Evolutionary conservation across 2,797 vertebrate species (phyloP), one percentile per base, ranked within the genome.

Genomic region (Bryconaethiops microstoma): DNA sequence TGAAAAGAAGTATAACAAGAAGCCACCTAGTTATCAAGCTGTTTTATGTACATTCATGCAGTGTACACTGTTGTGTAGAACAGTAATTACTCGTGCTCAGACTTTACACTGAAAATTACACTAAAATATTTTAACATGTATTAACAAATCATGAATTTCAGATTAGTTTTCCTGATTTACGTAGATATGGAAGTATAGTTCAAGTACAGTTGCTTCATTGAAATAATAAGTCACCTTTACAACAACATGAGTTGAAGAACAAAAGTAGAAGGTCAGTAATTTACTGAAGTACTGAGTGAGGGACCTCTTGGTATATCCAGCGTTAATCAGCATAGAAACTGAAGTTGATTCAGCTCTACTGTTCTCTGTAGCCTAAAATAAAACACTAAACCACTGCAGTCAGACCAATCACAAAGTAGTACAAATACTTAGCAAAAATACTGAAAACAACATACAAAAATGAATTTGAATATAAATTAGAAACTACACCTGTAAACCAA

Each of bases 1-100:
- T 64, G 29, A 57, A 42, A 77, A 75, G 8, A 52, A 78, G 50
- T 57, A 5, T 12, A 67, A 69, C 64, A 67, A 29, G 48, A 57
- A 68, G 64, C 69, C 35, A 59, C 21, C 76, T 59, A 59, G 52
- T 59, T 77, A 2, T 42, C 54, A 39, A 54, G 29, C 5, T 65
- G 4, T 19, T 64, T 64, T 19, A 67, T 42, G 39, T 42, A 67
- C 7, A 42, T 23, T 12, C 7, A 23, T 25, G 59, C 21, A 45
- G 10, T 45, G 2, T 8, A 40, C 40, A 10, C 6, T 68, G 39
- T 40, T 45, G 35, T 7, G 57, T 62, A 67, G 17, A 17, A 67
- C 17, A 42, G 16, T 65, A 17, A 59, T 12, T 0, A 5, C 35
- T 29, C 17, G 7, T 48, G 10, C 10, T 9, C 4, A 48, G 1